Conservation (phyloP, 2,797 vertebrate species). For the Paramormyrops hopkinsi region DNA sequence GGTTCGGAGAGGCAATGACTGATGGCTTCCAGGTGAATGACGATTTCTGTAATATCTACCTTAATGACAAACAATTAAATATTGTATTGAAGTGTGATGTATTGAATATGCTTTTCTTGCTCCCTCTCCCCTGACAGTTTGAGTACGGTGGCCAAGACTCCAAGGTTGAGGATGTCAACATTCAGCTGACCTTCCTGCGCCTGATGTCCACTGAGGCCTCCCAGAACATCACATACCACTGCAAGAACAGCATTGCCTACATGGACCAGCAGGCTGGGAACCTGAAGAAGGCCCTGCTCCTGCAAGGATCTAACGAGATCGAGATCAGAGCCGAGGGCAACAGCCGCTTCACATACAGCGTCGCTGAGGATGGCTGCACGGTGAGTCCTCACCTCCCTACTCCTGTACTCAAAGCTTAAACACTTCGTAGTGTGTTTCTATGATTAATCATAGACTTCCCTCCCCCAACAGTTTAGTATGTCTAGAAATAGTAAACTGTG, state of each 20-base stretch:
- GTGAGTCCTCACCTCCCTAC: conserved; percentile 48
- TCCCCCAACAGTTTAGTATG: background rate
- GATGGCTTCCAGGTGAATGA: conserved; percentile 84
- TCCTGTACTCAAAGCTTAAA: background rate
- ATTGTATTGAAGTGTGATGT: background rate
- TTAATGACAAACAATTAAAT: background rate
- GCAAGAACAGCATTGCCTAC: conserved; percentile 76
- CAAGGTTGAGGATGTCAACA: conserved; percentile 70
- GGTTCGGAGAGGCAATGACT: conserved; percentile 90
- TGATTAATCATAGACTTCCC: background rate
- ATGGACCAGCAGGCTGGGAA: conserved; percentile 72
- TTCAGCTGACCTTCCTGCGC: conserved; percentile 83
- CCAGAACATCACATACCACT: conserved; percentile 76
- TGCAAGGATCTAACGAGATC: conserved; percentile 83
- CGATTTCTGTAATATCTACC: background rate
- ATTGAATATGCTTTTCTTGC: background rate
- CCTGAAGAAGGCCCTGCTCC: conserved; percentile 79
- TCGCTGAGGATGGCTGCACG: conserved; percentile 75
- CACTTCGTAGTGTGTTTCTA: background rate
- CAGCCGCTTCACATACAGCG: conserved; percentile 78
- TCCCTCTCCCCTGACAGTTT: conserved; percentile 51
- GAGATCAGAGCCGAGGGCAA: conserved; percentile 83
- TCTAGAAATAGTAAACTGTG: background rate
- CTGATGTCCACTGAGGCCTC: conserved; percentile 79
- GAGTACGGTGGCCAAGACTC: conserved; percentile 72